Conservation (phyloP, 2,113 vertebrate genomes). For the Erpornis zantholeuca region DNA sequence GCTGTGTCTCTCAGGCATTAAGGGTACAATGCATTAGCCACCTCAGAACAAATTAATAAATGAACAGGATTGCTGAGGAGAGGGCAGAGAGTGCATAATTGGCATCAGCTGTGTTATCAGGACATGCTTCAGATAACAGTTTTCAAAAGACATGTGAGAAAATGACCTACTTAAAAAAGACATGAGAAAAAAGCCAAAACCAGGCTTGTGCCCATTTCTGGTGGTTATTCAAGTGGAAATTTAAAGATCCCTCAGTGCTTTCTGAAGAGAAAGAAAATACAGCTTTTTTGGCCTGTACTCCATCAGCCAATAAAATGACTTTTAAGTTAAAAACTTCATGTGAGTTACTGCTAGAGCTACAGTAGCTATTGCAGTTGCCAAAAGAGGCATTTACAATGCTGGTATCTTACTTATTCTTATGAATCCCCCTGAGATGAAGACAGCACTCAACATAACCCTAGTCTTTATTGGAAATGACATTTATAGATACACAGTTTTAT, state of each 20-base stretch:
- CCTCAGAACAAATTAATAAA: neutral
- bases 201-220: neutral
- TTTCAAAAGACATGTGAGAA: constrained; percentile 16
- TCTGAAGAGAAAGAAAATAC: neutral
- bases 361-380: neutral
- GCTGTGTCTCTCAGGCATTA: neutral
- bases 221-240: constrained; percentile 7
- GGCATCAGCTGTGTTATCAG: neutral
- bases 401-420: neutral
- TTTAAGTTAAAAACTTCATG: neutral
- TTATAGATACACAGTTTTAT: neutral
- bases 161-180: neutral
- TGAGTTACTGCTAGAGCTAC: neutral
- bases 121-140: neutral
- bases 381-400: neutral
- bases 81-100: neutral
- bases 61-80: neutral
- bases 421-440: constrained; percentile 1
- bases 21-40: neutral
- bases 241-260: neutral
- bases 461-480: constrained; percentile 15
- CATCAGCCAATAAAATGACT: neutral
- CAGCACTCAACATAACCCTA: neutral
- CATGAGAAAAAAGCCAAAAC: neutral
- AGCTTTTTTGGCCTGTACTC: neutral